These are phyloP conservation scores for Scaptomyza hsui DNA, from an alignment of 1,140 invertebrate species.

Conservation along the genomic window DNA sequence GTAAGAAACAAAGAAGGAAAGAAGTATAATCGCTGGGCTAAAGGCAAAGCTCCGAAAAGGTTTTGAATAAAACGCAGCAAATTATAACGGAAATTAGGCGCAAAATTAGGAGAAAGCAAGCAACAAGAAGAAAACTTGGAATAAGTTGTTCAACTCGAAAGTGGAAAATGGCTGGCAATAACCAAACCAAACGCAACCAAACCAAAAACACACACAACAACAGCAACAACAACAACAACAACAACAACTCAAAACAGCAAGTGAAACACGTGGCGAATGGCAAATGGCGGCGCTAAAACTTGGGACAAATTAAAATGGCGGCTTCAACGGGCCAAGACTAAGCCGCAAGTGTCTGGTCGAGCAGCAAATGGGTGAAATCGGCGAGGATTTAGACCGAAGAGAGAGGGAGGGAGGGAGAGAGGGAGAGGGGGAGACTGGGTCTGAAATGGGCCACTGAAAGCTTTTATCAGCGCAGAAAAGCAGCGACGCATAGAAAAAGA, in stretches of 20 bases:
- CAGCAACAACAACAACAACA: conserved; percentile 9
- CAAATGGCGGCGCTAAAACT: conserved; percentile 53
- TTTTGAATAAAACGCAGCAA: conserved; percentile 72
- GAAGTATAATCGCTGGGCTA: conserved; percentile 19
- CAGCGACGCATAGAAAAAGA: conserved; percentile 32
- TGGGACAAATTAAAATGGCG: conserved; percentile 68
- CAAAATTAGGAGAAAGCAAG: conserved; percentile 55
- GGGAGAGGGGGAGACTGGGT: neutral
- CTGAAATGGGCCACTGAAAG: conserved; percentile 19
- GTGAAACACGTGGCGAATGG: conserved; percentile 37
- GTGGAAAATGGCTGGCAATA: conserved; percentile 27
- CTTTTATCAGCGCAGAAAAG: conserved; percentile 47
- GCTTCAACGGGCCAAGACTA: conserved; percentile 20
- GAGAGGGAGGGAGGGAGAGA: neutral
- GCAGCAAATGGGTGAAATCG: conserved; percentile 3
- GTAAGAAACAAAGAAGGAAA: neutral
- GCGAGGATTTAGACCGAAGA: neutral
- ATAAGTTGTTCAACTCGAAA: conserved; percentile 43
- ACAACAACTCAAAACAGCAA: conserved; percentile 5
- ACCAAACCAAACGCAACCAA: no score
- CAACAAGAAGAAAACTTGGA: conserved; percentile 29
- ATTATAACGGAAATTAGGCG: conserved; percentile 76
- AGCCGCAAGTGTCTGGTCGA: conserved; percentile 63
- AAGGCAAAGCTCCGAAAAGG: conserved; percentile 51
- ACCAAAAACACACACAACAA: conserved; percentile 15